Evolutionary conservation across 1,140 invertebrate species (phyloP).

Genomic region (Saxidomus purpurata): DNA sequence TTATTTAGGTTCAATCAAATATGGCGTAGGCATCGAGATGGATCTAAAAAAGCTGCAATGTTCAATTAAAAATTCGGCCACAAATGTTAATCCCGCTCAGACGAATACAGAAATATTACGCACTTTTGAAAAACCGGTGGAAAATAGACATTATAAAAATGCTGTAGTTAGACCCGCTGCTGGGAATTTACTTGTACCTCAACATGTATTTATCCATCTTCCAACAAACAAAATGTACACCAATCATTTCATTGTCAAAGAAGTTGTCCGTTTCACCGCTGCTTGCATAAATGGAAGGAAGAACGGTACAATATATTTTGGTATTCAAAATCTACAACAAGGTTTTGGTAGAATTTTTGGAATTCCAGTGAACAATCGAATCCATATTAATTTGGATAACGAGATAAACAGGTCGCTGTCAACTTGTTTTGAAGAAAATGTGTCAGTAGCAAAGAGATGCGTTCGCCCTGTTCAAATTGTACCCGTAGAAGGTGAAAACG

Average conservation of each 20-base stretch:
- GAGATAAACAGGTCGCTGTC: background rate
- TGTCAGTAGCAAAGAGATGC: slow-evolving; percentile 5
- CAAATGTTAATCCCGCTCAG: background rate
- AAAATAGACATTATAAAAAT: background rate
- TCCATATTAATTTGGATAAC: background rate
- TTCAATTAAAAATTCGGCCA: background rate
- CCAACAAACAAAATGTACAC: background rate
- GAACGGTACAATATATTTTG: slow-evolving; percentile 51
- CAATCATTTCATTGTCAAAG: slow-evolving; percentile 15
- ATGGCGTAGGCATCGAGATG: slow-evolving; percentile 26
- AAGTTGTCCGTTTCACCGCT: slow-evolving; percentile 11
- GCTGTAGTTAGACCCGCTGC: background rate
- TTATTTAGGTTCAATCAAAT: slow-evolving; percentile 19
- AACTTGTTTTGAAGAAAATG: background rate
- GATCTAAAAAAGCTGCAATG: background rate
- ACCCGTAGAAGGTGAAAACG: background rate
- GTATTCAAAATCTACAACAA: background rate
- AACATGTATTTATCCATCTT: slow-evolving; percentile 24
- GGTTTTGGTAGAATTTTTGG: slow-evolving; percentile 24
- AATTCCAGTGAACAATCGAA: background rate
- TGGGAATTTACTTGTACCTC: slow-evolving; percentile 14
- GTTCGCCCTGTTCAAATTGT: slow-evolving; percentile 16
- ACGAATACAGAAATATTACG: background rate
- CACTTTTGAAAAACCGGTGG: slow-evolving; percentile 12
- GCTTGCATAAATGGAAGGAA: slow-evolving; percentile 49